Evolutionary conservation across 1,140 invertebrate genomes (phyloP).

Genomic region (Monochamus saltuarius): DNA sequence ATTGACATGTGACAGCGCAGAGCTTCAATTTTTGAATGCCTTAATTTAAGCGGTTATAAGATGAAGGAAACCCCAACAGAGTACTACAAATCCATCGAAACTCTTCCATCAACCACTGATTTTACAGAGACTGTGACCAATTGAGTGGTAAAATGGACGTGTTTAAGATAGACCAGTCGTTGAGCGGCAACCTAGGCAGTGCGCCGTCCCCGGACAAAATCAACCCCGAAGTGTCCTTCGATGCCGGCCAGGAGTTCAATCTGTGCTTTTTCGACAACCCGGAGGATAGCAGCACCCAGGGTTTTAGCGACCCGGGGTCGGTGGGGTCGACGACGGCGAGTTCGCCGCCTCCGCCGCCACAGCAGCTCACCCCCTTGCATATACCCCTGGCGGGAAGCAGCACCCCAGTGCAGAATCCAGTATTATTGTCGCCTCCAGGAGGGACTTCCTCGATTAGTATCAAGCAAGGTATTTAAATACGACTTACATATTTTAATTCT

Average conservation of each 20-base stretch:
- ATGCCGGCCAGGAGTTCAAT: slow-evolving; percentile 75
- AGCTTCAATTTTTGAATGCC: too few species aligned
- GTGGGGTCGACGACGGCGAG: slow-evolving; percentile 63
- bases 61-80: too few species aligned
- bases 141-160: slow-evolving; percentile 56
- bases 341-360: slow-evolving; percentile 54
- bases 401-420: slow-evolving; percentile 30
- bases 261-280: slow-evolving; percentile 75
- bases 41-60: too few species aligned
- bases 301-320: slow-evolving; percentile 67
- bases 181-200: slow-evolving; percentile 59
- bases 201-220: slow-evolving; percentile 61
- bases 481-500: too few species aligned
- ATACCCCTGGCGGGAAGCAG: slow-evolving; percentile 31
- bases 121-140: slow-evolving; percentile 8
- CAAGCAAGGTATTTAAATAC: slow-evolving; percentile 43
- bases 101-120: not conserved
- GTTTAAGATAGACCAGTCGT: slow-evolving; percentile 65
- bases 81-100: too few species aligned
- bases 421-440: slow-evolving; percentile 39
- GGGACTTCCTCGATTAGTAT: slow-evolving; percentile 36
- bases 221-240: slow-evolving; percentile 65
- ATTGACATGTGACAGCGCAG: too few species aligned
- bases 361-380: slow-evolving; percentile 48
- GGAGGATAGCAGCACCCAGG: slow-evolving; percentile 65